A percentile compares a stretch with the other conserved stretches of the same genome.
Conservation (phyloP, 2,797 vertebrate species). For the Percopsis omiscomaycus region DNA sequence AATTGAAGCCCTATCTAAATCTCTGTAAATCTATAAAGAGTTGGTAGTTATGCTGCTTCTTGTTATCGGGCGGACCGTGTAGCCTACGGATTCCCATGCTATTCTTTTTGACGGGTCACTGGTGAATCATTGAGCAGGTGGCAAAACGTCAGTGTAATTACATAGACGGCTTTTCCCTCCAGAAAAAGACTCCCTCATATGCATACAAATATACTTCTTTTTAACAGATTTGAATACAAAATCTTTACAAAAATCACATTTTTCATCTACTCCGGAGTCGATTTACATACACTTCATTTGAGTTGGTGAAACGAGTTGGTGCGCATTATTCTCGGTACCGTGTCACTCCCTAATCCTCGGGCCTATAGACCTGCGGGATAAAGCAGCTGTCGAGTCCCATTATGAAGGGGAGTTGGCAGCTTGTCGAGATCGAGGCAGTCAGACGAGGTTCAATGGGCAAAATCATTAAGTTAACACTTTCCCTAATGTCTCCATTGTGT, state of each 20-base stretch:
- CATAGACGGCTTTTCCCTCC: constrained; percentile 79
- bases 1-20: constrained; percentile 42
- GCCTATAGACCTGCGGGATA: constrained; percentile 82
- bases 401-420: constrained; percentile 85
- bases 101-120: constrained; percentile 99
- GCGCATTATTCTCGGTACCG: constrained; percentile 80
- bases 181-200: constrained; percentile 73
- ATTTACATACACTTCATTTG: constrained; percentile 85
- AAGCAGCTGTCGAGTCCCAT: constrained; percentile 89
- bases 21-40: not conserved
- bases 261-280: constrained; percentile 74
- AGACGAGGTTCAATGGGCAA: constrained; percentile 84
- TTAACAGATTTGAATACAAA: constrained; percentile 76
- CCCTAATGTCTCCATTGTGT: constrained; percentile 89
- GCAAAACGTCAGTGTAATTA: constrained; percentile 96
- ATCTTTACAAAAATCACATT: constrained; percentile 72
- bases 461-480: constrained; percentile 96
- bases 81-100: constrained; percentile 90
- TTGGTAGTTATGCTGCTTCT: not conserved
- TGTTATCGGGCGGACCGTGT: not conserved
- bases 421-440: constrained; percentile 87
- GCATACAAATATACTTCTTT: constrained; percentile 81
- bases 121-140: constrained; percentile 98
- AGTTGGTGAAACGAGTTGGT: constrained; percentile 81
- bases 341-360: constrained; percentile 86